Evolutionary conservation across 2,888 invertebrate genomes (phyloP), one percentile per base, ranked within the genome.

Genomic region (Odiellus spinosus): DNA sequence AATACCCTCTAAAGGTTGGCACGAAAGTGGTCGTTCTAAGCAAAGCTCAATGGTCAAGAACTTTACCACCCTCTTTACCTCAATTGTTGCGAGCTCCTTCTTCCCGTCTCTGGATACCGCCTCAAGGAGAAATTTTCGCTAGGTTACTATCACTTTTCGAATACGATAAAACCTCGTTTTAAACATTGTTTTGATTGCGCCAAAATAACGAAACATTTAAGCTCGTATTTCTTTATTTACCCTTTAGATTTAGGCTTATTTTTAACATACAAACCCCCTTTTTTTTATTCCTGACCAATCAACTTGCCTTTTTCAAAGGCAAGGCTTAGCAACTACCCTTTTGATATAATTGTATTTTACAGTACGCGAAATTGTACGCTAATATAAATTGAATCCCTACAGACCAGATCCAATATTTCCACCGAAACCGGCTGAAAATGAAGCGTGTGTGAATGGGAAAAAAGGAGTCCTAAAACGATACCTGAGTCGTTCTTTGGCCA

Each of bases 1-100:
- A 36, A 51, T 54, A 18, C 19, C 40, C 26, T 44, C 44, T 35
- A 12, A 51, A 66, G 65, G 64, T 67, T 36, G 63, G 62, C 18
- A 58, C 63, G 50, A 59, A 56, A 46, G 53, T 66, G 12, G 61
- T 66, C 3, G 59, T 66, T 11, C 54, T 67, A 42, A 65, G 67
- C 53, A 63, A 64, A 49, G 55, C 60, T 10, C 56, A 55, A 4
- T 61, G 59, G 46, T 55, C 58, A 1, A 45, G 50, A 40, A 48
- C 55, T 11, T 45, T 50, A 2, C 48, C 54, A 11, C 43, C 50
- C 6, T 48, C 43, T 12, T 40, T 52, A 11, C 52, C 51, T 6
- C 47, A 53, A 33, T 43, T 51, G 17, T 26, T 51, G 10, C 36
- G 51, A 34, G 48, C 48, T 12, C 49, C 49, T 34, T 26, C 26